phyloP scores from a whole-genome alignment of 2,797 vertebrate genomes.

The Hippocampus kuda region DNA sequence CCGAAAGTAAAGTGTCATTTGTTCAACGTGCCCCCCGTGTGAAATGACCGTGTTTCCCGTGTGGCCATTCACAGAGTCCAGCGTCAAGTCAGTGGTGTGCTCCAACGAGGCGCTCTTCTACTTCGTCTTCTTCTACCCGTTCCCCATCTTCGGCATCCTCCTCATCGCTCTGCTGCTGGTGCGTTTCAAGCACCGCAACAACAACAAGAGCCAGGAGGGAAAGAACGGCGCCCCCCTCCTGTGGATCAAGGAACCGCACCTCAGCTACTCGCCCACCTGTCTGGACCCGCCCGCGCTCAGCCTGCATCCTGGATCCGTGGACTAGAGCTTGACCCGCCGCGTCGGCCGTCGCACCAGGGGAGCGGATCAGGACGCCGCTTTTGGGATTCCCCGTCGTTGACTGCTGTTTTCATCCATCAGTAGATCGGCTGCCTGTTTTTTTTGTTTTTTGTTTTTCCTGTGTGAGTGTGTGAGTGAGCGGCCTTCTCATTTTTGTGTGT shows the following conservation, averaged over 20 bases:
- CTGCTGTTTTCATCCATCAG: conserved; percentile 57
- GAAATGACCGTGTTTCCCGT: neutral
- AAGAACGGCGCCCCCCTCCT: conserved; percentile 94
- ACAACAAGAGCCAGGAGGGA: conserved; percentile 89
- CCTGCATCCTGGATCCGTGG: conserved; percentile 94
- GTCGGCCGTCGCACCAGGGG: conserved; percentile 28
- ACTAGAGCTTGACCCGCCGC: conserved; percentile 63
- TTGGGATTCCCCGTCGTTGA: conserved; percentile 52
- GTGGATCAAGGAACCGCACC: conserved; percentile 98
- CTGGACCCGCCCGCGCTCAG: conserved; percentile 93
- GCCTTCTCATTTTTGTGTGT: conserved; percentile 43
- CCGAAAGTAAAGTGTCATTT: too few species aligned
- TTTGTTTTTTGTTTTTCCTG: conserved; percentile 8
- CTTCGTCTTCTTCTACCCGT: conserved; percentile 98
- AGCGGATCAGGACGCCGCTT: conserved; percentile 49
- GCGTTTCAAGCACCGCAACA: conserved; percentile 85
- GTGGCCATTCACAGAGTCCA: conserved; percentile 68
- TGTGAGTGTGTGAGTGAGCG: conserved; percentile 9
- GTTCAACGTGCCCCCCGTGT: too few species aligned
- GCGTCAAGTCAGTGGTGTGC: conserved; percentile 87
- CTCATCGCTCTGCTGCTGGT: conserved; percentile 89
- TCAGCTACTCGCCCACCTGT: conserved; percentile 98
- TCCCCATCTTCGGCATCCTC: conserved; percentile 93
- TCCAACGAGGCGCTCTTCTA: conserved; percentile 94
- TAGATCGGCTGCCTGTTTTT: conserved; percentile 49